A percentile compares a stretch with the other conserved stretches of the same genome.
Conservation (phyloP, 1,140 invertebrate genomes). For the Ceratina australensis region DNA sequence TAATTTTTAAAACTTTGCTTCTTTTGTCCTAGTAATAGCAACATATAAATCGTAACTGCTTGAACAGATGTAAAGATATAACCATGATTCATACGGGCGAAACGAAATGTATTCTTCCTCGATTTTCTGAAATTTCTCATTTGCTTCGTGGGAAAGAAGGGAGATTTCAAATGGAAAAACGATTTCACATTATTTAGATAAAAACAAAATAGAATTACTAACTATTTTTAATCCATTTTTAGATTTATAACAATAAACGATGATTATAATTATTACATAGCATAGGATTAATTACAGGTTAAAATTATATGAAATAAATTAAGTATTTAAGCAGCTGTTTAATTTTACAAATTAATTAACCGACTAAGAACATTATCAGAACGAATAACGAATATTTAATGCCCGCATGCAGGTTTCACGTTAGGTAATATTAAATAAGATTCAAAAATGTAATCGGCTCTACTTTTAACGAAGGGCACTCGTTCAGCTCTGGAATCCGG, state of each 20-base stretch:
- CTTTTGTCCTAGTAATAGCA: background rate
- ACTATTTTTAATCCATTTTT: too few relatives aligned
- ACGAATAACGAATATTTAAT: background rate
- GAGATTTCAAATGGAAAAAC: background rate
- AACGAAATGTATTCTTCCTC: background rate
- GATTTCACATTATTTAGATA: background rate
- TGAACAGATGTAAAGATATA: background rate
- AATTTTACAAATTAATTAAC: too few relatives aligned
- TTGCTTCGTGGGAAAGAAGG: background rate
- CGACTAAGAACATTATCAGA: too few relatives aligned
- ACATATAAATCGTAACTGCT: constrained; percentile 17
- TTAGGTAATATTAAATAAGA: background rate
- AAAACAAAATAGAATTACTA: background rate
- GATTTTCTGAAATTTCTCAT: background rate
- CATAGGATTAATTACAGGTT: too few relatives aligned
- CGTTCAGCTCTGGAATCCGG: background rate
- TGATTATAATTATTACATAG: too few relatives aligned
- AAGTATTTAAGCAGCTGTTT: background rate
- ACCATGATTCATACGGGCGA: background rate
- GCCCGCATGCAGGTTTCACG: background rate
- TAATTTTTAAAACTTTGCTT: constrained; percentile 39
- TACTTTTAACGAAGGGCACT: background rate
- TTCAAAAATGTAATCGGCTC: background rate
- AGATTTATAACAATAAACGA: too few relatives aligned
- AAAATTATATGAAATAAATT: background rate